Conservation (phyloP, 1,140 invertebrate species). For the Lepidotrigona ventralis region DNA sequence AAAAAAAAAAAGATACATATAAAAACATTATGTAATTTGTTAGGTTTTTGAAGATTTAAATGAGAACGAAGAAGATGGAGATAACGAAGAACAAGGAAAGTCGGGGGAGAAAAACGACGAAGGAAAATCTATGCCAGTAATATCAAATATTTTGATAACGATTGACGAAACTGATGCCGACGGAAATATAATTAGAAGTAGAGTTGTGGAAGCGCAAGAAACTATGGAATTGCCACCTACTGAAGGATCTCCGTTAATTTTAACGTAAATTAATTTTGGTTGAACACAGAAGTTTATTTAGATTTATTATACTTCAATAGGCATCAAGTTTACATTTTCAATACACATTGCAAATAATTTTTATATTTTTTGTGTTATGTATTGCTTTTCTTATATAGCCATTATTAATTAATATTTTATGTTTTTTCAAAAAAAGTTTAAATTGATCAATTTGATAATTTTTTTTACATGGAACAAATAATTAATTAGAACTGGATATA, state of each 20-base stretch:
- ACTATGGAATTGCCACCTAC: conserved; percentile 74
- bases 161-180: conserved; percentile 80
- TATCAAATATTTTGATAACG: conserved; percentile 79
- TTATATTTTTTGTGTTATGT: neutral
- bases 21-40: neutral
- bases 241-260: conserved; percentile 71
- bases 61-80: conserved; percentile 40
- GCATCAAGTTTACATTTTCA: neutral
- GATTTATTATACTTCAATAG: neutral
- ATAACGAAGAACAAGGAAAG: neutral
- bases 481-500: neutral
- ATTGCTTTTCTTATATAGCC: neutral
- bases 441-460: neutral
- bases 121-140: conserved; percentile 67
- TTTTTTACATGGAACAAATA: neutral
- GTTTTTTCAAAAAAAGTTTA: neutral
- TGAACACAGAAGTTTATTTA: neutral
- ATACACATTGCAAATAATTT: neutral
- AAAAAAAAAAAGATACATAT: neutral
- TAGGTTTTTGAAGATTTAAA: conserved; percentile 66
- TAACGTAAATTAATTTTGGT: conserved; percentile 61
- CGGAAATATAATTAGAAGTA: conserved; percentile 79
- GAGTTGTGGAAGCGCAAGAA: conserved; percentile 78
- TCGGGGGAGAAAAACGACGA: conserved; percentile 12
- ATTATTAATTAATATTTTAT: neutral